Percentiles rank a stretch among this genome's conserved stretches.
Evolutionary conservation across 2,113 vertebrate genomes (phyloP).

Genomic region (Alexandromys fortis): DNA sequence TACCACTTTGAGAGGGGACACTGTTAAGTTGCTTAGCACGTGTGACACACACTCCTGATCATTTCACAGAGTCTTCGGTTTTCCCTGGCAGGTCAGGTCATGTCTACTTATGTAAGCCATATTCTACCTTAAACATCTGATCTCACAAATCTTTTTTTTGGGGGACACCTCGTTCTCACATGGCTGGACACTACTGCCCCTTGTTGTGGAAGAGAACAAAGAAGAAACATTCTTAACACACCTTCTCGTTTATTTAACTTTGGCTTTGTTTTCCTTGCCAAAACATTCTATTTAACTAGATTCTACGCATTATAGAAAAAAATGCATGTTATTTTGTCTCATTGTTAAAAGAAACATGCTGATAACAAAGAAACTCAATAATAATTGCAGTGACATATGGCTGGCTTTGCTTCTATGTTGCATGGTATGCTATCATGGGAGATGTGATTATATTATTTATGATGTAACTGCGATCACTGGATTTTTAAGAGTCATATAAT

Average conservation of each 20-base stretch:
- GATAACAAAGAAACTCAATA: slow-evolving; percentile 48
- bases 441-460: slow-evolving; percentile 7
- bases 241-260: slow-evolving; percentile 50
- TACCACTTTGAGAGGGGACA: slow-evolving; percentile 42
- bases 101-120: background rate
- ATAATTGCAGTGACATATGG: background rate
- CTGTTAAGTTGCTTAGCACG: background rate
- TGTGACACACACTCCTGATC: background rate
- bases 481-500: background rate
- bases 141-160: slow-evolving; percentile 8
- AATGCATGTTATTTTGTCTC: slow-evolving; percentile 5
- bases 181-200: background rate
- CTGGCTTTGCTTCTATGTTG: background rate
- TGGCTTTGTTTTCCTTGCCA: slow-evolving; percentile 30
- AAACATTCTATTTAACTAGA: slow-evolving; percentile 24
- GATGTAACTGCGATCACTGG: background rate
- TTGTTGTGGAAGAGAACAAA: slow-evolving; percentile 5
- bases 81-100: background rate
- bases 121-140: slow-evolving; percentile 7
- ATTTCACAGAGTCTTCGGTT: background rate
- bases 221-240: slow-evolving; percentile 33
- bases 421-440: background rate
- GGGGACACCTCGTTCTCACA: background rate
- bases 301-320: background rate
- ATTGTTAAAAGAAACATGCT: slow-evolving; percentile 59